Percentiles rank a stretch among this genome's conserved stretches.
Evolutionary conservation across 2,797 vertebrate genomes (phyloP).

Genomic region (Bryconaethiops microstoma): DNA sequence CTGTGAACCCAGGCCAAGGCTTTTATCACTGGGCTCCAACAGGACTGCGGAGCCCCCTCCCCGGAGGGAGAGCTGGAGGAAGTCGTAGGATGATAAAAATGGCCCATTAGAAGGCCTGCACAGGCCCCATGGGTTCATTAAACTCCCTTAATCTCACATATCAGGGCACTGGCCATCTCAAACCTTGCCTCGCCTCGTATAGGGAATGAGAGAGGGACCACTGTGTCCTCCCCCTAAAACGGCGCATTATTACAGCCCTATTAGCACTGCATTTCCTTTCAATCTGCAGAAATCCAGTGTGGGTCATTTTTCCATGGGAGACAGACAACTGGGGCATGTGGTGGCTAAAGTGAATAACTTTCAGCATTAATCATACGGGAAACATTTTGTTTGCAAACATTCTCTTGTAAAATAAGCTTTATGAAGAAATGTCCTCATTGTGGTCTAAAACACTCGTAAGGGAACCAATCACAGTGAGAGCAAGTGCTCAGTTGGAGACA

Average conservation of each 20-base stretch:
- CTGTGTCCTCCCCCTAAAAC: slow-evolving; percentile 40
- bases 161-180: slow-evolving; percentile 59
- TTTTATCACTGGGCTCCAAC: slow-evolving; percentile 82
- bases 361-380: slow-evolving; percentile 33
- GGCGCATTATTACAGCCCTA: slow-evolving; percentile 45
- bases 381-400: slow-evolving; percentile 15
- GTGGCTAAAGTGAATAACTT: slow-evolving; percentile 72
- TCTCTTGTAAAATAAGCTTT: slow-evolving; percentile 37
- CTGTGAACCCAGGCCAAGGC: slow-evolving; percentile 78
- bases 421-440: slow-evolving; percentile 7
- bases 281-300: slow-evolving; percentile 63
- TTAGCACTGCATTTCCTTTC: slow-evolving; percentile 50
- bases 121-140: slow-evolving; percentile 82
- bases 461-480: background rate
- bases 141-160: slow-evolving; percentile 68
- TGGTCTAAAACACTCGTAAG: slow-evolving; percentile 12
- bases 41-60: slow-evolving; percentile 74
- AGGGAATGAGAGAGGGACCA: slow-evolving; percentile 41
- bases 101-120: slow-evolving; percentile 78
- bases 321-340: slow-evolving; percentile 63
- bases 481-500: slow-evolving; percentile 1
- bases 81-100: slow-evolving; percentile 85
- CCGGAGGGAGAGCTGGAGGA: slow-evolving; percentile 81
- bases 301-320: slow-evolving; percentile 59
- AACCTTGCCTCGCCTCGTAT: slow-evolving; percentile 42